phyloP scores from a whole-genome alignment of 2,797 vertebrate species.

The Catamblyrhynchus diadema region DNA sequence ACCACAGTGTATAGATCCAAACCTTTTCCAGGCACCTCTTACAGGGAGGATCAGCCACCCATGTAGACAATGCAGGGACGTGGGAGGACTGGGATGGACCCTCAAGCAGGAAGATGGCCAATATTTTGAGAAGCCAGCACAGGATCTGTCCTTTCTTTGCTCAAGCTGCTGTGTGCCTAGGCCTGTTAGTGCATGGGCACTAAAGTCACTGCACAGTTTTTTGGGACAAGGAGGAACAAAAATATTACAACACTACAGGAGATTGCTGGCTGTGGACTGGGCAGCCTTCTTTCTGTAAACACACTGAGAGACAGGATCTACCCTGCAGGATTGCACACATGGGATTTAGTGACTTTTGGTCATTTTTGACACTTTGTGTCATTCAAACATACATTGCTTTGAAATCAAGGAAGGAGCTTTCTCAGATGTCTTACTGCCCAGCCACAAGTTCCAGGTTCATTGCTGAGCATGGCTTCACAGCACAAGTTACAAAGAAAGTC shows the following conservation, averaged over 20 bases:
- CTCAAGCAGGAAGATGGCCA: not conserved
- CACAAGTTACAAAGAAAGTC: not conserved
- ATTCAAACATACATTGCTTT: not conserved
- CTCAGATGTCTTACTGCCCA: not conserved
- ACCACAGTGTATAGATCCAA: not conserved
- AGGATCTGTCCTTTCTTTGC: not conserved
- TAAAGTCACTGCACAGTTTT: not conserved
- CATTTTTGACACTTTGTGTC: not conserved
- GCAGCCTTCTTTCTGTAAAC: not conserved
- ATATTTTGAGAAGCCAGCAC: not conserved
- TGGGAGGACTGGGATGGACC: not conserved
- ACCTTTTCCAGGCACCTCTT: not conserved
- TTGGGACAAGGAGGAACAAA: not conserved
- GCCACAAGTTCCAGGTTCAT: not conserved
- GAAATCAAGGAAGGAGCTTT: not conserved
- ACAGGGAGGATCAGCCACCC: not conserved
- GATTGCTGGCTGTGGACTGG: not conserved
- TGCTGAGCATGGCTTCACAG: not conserved
- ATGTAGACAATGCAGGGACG: accelerated
- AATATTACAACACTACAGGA: not conserved
- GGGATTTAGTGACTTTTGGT: not conserved
- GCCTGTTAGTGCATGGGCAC: not conserved
- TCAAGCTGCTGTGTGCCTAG: not conserved
- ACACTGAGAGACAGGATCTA: not conserved
- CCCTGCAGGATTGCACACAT: not conserved